A percentile compares a stretch with the other conserved stretches of the same genome.
These are phyloP conservation scores for Gobionotothen gibberifrons DNA, from an alignment of 2,797 vertebrate genomes.

Conservation along the genomic window DNA sequence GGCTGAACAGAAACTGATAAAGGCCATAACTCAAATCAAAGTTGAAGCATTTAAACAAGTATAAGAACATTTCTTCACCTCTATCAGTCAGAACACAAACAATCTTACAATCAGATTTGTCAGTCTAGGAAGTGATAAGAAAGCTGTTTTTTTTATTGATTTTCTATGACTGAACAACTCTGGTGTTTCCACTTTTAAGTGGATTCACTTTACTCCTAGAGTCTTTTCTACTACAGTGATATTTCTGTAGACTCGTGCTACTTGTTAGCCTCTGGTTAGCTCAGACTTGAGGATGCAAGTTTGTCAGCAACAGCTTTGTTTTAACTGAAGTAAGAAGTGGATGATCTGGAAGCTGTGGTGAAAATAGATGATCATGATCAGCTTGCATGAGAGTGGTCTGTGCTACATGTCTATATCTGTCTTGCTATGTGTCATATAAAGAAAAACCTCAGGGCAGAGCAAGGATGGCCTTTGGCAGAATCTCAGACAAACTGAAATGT, in stretches of 20 bases:
- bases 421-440: conserved; percentile 28
- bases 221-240: conserved; percentile 47
- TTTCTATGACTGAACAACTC: conserved; percentile 33
- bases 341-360: conserved; percentile 19
- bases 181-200: conserved; percentile 11
- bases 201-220: conserved; percentile 29
- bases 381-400: conserved; percentile 47
- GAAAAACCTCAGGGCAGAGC: conserved; percentile 62
- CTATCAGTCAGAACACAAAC: conserved; percentile 6
- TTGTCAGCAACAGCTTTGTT: conserved; percentile 14
- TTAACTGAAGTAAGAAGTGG: conserved; percentile 17
- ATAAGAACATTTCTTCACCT: conserved; percentile 1
- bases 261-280: conserved; percentile 18
- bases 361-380: conserved; percentile 21
- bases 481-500: conserved; percentile 18
- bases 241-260: conserved; percentile 17
- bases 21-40: conserved; percentile 1
- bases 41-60: conserved; percentile 28
- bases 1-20: conserved; percentile 18
- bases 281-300: conserved; percentile 16
- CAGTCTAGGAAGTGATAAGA: background rate
- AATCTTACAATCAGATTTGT: conserved; percentile 16
- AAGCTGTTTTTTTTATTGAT: conserved; percentile 33
- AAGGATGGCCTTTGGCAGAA: conserved; percentile 38
- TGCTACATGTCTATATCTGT: conserved; percentile 48